These are phyloP conservation scores for Petrocephalus microphthalmus DNA, from an alignment of 2,113 vertebrate genomes.

Conservation along the genomic window DNA sequence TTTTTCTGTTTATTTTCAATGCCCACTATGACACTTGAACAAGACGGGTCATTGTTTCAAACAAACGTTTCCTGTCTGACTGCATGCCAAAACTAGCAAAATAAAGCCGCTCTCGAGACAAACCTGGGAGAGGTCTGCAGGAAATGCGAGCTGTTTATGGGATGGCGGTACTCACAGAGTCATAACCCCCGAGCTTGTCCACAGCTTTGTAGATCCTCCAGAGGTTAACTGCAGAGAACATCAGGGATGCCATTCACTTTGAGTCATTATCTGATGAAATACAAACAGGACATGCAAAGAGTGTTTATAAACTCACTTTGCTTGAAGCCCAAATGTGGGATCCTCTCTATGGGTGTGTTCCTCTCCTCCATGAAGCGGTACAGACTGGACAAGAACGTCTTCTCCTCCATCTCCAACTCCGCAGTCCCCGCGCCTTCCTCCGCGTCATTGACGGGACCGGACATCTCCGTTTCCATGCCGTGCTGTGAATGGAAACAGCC, in stretches of 20 bases:
- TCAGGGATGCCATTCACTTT: background rate
- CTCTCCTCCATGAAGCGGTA: constrained; percentile 88
- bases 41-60: background rate
- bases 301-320: constrained; percentile 68
- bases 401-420: constrained; percentile 63
- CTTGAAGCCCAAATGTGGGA: constrained; percentile 92
- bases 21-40: background rate
- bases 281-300: background rate
- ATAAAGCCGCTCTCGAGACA: background rate
- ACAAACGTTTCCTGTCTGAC: background rate
- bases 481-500: constrained; percentile 34
- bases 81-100: background rate
- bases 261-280: background rate
- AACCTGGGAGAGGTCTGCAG: background rate
- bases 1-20: background rate
- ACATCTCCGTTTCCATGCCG: constrained; percentile 45
- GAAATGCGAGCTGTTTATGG: background rate
- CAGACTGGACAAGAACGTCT: constrained; percentile 73
- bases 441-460: constrained; percentile 42
- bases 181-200: constrained; percentile 85
- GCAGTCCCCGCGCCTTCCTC: constrained; percentile 37
- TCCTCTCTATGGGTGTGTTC: constrained; percentile 83
- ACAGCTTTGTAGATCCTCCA: constrained; percentile 92
- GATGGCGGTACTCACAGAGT: constrained; percentile 67
- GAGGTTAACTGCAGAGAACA: constrained; percentile 72